Evolutionary conservation across 2,113 vertebrate genomes (phyloP).

Genomic region (Albula goreensis): DNA sequence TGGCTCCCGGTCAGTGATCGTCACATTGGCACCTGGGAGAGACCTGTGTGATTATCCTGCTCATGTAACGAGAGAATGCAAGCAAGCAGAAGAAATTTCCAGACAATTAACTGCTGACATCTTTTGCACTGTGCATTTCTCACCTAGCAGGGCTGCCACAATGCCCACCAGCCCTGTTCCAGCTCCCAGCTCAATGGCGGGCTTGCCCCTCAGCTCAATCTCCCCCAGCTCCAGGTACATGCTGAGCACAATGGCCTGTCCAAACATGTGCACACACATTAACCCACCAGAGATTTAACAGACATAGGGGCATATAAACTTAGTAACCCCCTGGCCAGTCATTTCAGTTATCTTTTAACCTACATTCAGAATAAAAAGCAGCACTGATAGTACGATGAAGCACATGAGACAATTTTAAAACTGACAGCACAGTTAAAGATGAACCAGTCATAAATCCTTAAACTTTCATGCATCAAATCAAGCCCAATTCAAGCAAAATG

Average conservation of each 20-base stretch:
- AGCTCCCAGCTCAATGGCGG: conserved; percentile 86
- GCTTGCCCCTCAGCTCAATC: conserved; percentile 73
- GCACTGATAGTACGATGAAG: too few species aligned
- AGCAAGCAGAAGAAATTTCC: not conserved
- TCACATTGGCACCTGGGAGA: conserved; percentile 80
- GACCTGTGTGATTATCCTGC: not conserved
- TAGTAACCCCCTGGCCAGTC: too few species aligned
- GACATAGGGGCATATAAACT: not conserved
- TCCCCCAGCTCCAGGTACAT: conserved; percentile 83
- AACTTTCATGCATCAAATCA: too few species aligned
- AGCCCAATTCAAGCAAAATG: too few species aligned
- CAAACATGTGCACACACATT: conserved; percentile 2
- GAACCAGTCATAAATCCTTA: too few species aligned
- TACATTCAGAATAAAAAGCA: too few species aligned
- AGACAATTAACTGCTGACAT: not conserved
- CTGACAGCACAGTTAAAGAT: too few species aligned
- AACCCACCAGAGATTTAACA: not conserved
- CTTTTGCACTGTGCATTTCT: conserved; percentile 36
- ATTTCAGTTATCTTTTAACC: too few species aligned
- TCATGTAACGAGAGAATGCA: not conserved
- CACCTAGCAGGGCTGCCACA: conserved; percentile 86
- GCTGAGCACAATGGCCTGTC: conserved; percentile 86
- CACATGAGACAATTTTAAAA: too few species aligned
- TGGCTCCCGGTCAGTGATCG: conserved; percentile 84
- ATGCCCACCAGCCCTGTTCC: conserved; percentile 94